A percentile compares a stretch with the other conserved stretches of the same genome.
These are phyloP conservation scores for Hiodon alosoides DNA, from an alignment of 2,113 vertebrate genomes.

Conservation along the genomic window DNA sequence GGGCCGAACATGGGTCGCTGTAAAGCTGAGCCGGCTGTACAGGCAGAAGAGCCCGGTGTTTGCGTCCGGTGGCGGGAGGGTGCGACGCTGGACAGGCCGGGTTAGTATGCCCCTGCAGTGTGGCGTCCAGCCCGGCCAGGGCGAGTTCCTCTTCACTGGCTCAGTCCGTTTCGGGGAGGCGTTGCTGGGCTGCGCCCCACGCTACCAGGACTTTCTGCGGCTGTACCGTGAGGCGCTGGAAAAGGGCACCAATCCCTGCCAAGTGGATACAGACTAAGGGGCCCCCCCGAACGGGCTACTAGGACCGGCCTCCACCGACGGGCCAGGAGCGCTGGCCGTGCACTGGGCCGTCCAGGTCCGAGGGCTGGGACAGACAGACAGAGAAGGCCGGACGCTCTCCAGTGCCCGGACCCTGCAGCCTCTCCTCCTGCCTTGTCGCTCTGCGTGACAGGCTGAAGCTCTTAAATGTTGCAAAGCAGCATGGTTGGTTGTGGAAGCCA, in stretches of 20 bases:
- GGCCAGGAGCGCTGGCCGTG: neutral
- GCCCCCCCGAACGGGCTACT: neutral
- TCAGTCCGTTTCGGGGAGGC: constrained; percentile 86
- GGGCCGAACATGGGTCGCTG: constrained; percentile 49
- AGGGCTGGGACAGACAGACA: neutral
- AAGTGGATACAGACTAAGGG: constrained; percentile 68
- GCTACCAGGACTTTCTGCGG: constrained; percentile 81
- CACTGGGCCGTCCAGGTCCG: neutral
- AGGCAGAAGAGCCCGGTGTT: constrained; percentile 84
- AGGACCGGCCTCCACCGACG: neutral
- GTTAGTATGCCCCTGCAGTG: constrained; percentile 70
- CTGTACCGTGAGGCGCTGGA: constrained; percentile 71
- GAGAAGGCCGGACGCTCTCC: neutral
- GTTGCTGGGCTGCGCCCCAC: constrained; percentile 80
- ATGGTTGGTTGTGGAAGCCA: constrained; percentile 11
- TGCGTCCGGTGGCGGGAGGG: constrained; percentile 51
- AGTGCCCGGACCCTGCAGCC: neutral
- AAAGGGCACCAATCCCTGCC: constrained; percentile 79
- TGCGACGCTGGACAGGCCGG: constrained; percentile 68
- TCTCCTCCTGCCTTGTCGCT: neutral
- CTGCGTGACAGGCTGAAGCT: constrained; percentile 37
- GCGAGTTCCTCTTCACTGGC: constrained; percentile 84
- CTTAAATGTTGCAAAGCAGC: constrained; percentile 28
- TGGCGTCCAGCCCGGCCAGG: constrained; percentile 60
- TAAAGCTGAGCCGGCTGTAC: constrained; percentile 70